Conservation (phyloP, 2,888 invertebrate species). For the Drosophila phalerata region DNA sequence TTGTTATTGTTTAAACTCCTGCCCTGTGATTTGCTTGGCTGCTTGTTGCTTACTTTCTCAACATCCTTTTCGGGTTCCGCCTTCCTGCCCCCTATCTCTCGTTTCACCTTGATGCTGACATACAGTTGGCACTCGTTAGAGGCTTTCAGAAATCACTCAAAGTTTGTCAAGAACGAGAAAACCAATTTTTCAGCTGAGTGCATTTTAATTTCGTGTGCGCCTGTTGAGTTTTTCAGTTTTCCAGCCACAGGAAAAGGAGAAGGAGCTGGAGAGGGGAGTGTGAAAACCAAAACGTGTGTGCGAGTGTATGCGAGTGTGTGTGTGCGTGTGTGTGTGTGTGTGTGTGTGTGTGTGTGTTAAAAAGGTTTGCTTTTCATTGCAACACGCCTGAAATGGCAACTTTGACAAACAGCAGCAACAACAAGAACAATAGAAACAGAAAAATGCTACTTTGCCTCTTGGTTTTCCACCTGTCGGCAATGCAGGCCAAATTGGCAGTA, state of each 20-base stretch:
- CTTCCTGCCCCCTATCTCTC: background rate
- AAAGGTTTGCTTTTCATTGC: conserved; percentile 80
- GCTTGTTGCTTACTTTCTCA: conserved; percentile 52
- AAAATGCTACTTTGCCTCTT: conserved; percentile 36
- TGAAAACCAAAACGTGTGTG: conserved; percentile 25
- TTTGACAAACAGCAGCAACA: conserved; percentile 75
- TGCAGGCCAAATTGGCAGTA: conserved; percentile 55
- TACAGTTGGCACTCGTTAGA: conserved; percentile 57
- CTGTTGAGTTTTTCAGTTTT: conserved; percentile 55
- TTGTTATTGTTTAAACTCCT: conserved; percentile 32
- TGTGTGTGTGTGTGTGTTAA: conserved; percentile 44
- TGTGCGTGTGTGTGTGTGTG: background rate
- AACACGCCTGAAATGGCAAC: conserved; percentile 78
- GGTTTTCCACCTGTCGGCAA: conserved; percentile 32
- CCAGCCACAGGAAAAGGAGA: conserved; percentile 3
- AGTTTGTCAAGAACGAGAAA: conserved; percentile 80
- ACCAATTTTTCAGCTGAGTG: conserved; percentile 86
- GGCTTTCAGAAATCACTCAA: conserved; percentile 78
- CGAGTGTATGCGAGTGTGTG: background rate
- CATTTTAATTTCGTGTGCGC: conserved; percentile 84
- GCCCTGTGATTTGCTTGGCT: conserved; percentile 16
- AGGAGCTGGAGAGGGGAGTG: conserved; percentile 15
- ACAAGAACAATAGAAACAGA: conserved; percentile 47
- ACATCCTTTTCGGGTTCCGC: background rate
- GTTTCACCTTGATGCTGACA: too few species aligned